These are phyloP conservation scores for Parapristionchus giblindavisi DNA, from an alignment of 2,888 invertebrate species.

Conservation along the genomic window DNA sequence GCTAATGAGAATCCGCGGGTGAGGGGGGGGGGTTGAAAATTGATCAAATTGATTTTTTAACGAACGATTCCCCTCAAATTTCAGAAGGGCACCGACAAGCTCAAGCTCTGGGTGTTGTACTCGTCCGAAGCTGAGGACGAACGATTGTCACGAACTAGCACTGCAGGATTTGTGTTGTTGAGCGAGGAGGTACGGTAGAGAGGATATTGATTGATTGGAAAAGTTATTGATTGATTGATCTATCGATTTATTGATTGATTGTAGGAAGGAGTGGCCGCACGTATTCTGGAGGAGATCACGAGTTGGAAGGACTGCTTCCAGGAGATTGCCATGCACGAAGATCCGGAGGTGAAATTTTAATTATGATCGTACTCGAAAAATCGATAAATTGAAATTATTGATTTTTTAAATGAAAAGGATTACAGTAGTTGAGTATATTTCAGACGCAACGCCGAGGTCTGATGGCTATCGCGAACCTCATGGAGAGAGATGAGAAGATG, in stretches of 20 bases:
- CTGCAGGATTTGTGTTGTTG: slow-evolving; percentile 53
- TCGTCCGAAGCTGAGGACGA: slow-evolving; percentile 67
- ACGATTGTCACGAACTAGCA: slow-evolving; percentile 56
- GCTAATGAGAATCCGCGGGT: no score
- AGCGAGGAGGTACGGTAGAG: slow-evolving; percentile 46
- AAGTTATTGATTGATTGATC: background rate
- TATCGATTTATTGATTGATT: no score
- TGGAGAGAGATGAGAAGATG: slow-evolving; percentile 59
- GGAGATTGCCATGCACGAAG: slow-evolving; percentile 66
- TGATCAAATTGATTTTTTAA: no score
- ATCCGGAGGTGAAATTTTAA: slow-evolving; percentile 67
- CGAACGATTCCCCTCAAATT: slow-evolving; percentile 28
- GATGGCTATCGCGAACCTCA: slow-evolving; percentile 66
- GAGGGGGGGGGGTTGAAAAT: no score
- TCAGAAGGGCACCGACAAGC: slow-evolving; percentile 65
- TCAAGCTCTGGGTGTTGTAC: slow-evolving; percentile 69
- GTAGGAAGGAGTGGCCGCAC: slow-evolving; percentile 32
- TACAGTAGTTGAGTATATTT: no score
- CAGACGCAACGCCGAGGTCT: slow-evolving; percentile 62
- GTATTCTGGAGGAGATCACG: slow-evolving; percentile 62
- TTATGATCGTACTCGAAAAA: no score
- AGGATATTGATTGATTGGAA: no score
- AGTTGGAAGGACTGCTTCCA: slow-evolving; percentile 67
- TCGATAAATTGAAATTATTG: no score
- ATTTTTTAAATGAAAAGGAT: no score